Base-by-base conservation (phyloP, 2,797 vertebrate species). In the Taenioides sp. region DNA sequence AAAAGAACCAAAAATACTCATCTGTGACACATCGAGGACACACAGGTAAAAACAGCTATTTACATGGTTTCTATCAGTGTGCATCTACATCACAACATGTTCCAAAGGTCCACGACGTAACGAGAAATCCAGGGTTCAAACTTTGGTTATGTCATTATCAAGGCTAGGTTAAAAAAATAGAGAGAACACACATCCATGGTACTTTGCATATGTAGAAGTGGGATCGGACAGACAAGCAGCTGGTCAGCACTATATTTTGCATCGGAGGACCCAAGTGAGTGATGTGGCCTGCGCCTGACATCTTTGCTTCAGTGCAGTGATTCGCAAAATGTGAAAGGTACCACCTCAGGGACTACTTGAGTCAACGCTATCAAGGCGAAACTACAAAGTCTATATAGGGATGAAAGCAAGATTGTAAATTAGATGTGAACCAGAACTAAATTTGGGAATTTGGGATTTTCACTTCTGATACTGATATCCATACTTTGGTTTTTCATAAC, bases 121-220 rank as follows among this genome's bases (percentile, higher is more conserved):
- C 87, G 84, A 89, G 87, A 93, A 89, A 87, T 88, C 92, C 88
- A 91, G 92, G 91, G 92, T 92, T 94, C 93, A 88, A 92, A 92
- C 94, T 94, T 95, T 94, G 94, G 94, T 95, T 94, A 94, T 93
- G 92, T 93, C 93, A 92, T 93, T 92, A 91, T 94, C 92, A 94
- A 95, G 93, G 93, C 93, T 94, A 93, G 90, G 89, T 92, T 91
- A 94, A 94, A 94, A 94, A 94, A 94, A 94, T 93, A 94, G 88
- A 93, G 86, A 27, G 25, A 93, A 93, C 92, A 94, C 92, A 93
- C 89, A 86, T 93, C 91, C 91, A 91, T 92, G 92, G 90, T 89
- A 91, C 91, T 94, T 94, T 94, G 93, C 93, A 94, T 94, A 94
- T 93, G 90, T 91, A 91, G 91, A 92, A 92, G 92, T 91, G 89